Base-by-base conservation (phyloP, 2,113 vertebrate genomes). In the Nothoprocta pentlandii region DNA sequence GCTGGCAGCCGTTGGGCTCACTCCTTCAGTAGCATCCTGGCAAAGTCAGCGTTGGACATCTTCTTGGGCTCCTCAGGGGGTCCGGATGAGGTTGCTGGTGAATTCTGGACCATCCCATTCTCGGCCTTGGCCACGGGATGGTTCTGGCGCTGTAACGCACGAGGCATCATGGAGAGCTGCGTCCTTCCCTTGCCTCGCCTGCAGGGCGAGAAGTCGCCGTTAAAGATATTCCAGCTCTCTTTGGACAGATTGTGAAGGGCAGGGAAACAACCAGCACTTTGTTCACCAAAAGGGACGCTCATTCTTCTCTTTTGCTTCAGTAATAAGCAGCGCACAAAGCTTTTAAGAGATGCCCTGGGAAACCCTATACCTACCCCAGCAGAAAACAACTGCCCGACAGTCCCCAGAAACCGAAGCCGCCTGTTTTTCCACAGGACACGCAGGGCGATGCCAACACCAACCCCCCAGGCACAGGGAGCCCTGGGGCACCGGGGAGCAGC, bases 11-110 rank as follows among this genome's bases (percentile, higher is more conserved):
- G 25, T 26, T n/a, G 8, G 5, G 67, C 91, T 98, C 97, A 99
- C 97, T 99, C 99, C 39, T 98, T 99, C 93, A 99, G 98, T 47
- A 99, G 98, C 98, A 99, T 97, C 98, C 97, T 98, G 93, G 99
- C 99, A 97, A 99, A 99, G 95, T 99, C 99, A 20, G 99, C 99
- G 20, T 99, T 99, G 69, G 99, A 99, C 98, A 99, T 97, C 90
- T 97, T 97, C 85, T 98, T 99, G 16, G 97, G 95, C 23, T 97
- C 97, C 89, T 97, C 98, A 0, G 73, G 70, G 28, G 96, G 39
- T 0, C 70, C 7, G 2, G 97, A 82, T 12, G 94, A 49, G 5
- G 96, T 9, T 25, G 92, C 92, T 11, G 71, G 68, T 41, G 84
- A 97, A 36, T 91, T 95, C 8, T 97, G 88, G 4, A 97, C 87